Evolutionary conservation across 2,888 invertebrate genomes (phyloP).

Genomic region (Cerastis rubricosa): DNA sequence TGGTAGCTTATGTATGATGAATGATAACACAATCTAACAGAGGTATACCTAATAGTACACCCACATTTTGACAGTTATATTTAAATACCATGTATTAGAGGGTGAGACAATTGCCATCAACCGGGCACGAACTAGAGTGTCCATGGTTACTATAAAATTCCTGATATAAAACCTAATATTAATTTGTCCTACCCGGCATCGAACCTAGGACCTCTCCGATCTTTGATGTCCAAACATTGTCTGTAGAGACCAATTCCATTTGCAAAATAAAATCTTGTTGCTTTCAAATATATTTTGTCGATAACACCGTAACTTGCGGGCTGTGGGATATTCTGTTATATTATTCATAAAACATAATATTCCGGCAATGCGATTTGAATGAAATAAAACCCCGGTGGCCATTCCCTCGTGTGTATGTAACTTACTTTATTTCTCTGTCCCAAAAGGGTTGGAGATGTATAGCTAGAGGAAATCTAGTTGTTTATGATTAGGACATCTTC

Average conservation of each 20-base stretch:
- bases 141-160: too few relatives aligned
- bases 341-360: slow-evolving; percentile 44
- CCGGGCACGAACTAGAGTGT: too few relatives aligned
- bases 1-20: background rate
- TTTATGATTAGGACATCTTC: background rate
- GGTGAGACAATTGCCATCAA: too few relatives aligned
- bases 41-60: too few relatives aligned
- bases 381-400: slow-evolving; percentile 40
- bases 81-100: too few relatives aligned
- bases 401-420: slow-evolving; percentile 30
- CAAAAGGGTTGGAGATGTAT: background rate
- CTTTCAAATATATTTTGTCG: background rate
- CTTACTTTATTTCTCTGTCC: slow-evolving; percentile 40
- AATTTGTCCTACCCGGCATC: too few relatives aligned
- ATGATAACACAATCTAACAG: background rate
- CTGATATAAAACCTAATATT: too few relatives aligned
- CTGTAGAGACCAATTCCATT: background rate
- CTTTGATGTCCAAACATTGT: background rate
- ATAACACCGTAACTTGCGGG: slow-evolving; percentile 1
- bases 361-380: slow-evolving; percentile 36
- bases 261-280: background rate
- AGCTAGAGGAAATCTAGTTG: background rate
- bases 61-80: too few relatives aligned
- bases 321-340: slow-evolving; percentile 2
- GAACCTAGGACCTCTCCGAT: too few relatives aligned